Base-by-base conservation (phyloP, 2,113 vertebrate species). In the Pycnonotus jocosus region DNA sequence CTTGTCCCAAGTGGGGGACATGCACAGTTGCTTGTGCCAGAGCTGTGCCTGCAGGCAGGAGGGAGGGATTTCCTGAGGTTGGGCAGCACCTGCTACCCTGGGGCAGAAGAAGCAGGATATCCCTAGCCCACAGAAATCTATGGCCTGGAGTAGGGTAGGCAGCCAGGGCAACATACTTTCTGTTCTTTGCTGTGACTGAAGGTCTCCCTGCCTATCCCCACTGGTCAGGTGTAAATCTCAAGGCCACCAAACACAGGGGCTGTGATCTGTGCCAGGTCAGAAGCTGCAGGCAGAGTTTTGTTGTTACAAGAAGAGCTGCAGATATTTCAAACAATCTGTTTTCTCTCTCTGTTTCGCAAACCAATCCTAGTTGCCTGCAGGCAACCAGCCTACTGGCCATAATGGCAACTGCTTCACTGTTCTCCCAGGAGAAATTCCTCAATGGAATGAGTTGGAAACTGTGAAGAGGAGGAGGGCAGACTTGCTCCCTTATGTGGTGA, bases 271-370 rank as follows among this genome's bases (percentile, higher is more conserved):
- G 53, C 78, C 61, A 77, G 79, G 83, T 66, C 88, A 92, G 42
- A 71, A 84, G 71, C 68, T 54, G 62, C 0, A 2, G 78, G 82
- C 35, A 60, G 78, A 42, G 27, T 68, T 88, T 89, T 69, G n/a
- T 85, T 94, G 38, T 86, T 93, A 80, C 64, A 90, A 88, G 88
- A 95, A 90, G 44, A 73, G n/a, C 76, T 56, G 42, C 66, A 77
- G 76, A 84, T 90, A 48, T 48, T 87, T 95, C 61, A 47, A 21
- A 57, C 90, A 60, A 83, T 45, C 57, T 85, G 48, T 82, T 90
- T 95, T 94, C 14, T 79, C 31, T 58, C 50, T 71, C 45, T 58
- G 40, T 74, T 92, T 89, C 79, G 51, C 78, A 84, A 81, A 56
- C 44, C 27, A 28, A 1, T 22, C 56, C 31, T 31, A 25, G 38